Percentiles rank a stretch among this genome's conserved stretches.
Evolutionary conservation across 2,113 vertebrate genomes (phyloP).

Genomic region (Polypterus bichir): DNA sequence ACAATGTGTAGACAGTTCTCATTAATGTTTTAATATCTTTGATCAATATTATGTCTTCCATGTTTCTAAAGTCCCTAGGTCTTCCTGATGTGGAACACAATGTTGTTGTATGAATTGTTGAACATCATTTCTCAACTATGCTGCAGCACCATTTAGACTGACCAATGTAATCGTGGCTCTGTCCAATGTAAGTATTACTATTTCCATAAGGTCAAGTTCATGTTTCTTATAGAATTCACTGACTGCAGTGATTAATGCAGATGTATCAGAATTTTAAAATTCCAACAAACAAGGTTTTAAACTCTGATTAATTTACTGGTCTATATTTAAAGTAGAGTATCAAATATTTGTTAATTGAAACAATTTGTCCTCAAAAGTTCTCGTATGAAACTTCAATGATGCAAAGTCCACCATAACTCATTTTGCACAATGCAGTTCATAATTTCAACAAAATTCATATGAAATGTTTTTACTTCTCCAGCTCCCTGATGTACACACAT

Average conservation of each 20-base stretch:
- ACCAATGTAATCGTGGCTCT: not conserved
- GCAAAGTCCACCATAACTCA: no score
- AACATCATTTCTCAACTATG: not conserved
- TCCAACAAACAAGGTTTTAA: no score
- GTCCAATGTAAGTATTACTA: not conserved
- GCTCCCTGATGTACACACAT: no score
- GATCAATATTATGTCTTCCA: not conserved
- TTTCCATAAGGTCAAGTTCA: not conserved
- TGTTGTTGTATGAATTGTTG: not conserved
- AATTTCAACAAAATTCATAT: no score
- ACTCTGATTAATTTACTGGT: no score
- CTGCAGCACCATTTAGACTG: not conserved
- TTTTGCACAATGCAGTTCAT: no score
- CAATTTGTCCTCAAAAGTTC: no score
- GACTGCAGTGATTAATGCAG: not conserved
- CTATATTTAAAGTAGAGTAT: no score
- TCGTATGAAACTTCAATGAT: no score
- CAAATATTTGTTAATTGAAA: no score
- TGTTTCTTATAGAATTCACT: not conserved
- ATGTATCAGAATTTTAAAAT: not conserved
- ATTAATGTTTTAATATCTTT: not conserved
- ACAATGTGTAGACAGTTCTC: not conserved
- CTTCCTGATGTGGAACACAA: not conserved
- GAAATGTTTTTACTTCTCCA: no score
- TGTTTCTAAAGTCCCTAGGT: not conserved